Evolutionary conservation across 2,888 invertebrate species (phyloP).

Genomic region (Noctua janthina): DNA sequence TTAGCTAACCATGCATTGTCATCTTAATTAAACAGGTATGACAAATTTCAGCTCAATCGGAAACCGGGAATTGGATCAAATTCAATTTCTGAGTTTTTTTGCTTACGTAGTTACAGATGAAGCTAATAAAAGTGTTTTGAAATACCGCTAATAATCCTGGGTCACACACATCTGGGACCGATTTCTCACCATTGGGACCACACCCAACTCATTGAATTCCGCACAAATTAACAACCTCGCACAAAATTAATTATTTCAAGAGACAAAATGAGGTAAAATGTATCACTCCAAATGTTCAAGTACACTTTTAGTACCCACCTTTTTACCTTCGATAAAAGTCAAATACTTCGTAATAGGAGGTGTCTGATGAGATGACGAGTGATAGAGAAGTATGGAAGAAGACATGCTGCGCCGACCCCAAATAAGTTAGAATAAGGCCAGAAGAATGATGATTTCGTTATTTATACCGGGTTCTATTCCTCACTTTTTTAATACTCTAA

Average conservation of each 20-base stretch:
- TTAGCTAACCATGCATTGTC: too few relatives aligned
- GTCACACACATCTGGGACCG: not conserved
- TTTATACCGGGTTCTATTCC: too few relatives aligned
- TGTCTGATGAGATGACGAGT: not conserved
- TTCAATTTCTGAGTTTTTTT: not conserved
- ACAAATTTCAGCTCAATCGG: not conserved
- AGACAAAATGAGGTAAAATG: conserved; percentile 38
- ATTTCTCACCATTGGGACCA: conserved; percentile 21
- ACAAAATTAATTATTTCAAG: conserved; percentile 48
- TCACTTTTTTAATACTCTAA: too few relatives aligned
- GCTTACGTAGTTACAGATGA: not conserved
- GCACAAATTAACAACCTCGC: conserved; percentile 52
- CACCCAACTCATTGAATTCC: conserved; percentile 41
- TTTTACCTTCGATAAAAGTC: not conserved
- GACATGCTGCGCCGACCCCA: not conserved
- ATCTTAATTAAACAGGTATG: not conserved
- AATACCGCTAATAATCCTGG: not conserved
- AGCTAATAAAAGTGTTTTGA: not conserved
- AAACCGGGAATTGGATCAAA: not conserved
- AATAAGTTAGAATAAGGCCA: not conserved
- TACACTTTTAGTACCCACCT: not conserved
- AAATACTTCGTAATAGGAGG: not conserved
- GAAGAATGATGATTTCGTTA: not conserved
- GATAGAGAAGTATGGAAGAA: not conserved
- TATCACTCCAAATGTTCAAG: conserved; percentile 3